Conservation (phyloP, 2,797 vertebrate species). For the Lacerta agilis region DNA sequence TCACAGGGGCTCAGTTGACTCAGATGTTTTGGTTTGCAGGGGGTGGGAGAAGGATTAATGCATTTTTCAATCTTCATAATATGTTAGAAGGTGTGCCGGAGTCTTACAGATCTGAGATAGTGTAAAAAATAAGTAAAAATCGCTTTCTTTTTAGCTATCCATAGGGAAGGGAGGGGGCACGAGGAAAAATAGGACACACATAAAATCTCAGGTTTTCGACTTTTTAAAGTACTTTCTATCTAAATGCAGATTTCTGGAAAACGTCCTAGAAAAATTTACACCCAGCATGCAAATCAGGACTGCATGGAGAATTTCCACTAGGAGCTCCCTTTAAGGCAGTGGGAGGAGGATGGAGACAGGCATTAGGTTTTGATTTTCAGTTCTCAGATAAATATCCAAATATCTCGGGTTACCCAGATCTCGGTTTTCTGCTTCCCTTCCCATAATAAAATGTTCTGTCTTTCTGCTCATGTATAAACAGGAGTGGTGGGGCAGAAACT, state of each 20-base stretch:
- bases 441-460: neutral
- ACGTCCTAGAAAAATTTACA: slow-evolving; percentile 63
- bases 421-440: neutral
- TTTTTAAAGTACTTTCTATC: slow-evolving; percentile 68
- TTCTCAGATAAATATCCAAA: neutral
- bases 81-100: slow-evolving; percentile 42
- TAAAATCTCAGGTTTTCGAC: slow-evolving; percentile 65
- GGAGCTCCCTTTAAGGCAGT: neutral
- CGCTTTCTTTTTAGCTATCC: slow-evolving; percentile 38
- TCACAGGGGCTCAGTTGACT: slow-evolving; percentile 32
- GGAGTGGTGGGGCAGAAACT: too few relatives aligned
- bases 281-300: slow-evolving; percentile 55
- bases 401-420: fast-evolving
- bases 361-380: slow-evolving; percentile 25
- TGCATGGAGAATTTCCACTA: slow-evolving; percentile 40
- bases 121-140: slow-evolving; percentile 10
- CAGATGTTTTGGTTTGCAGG: slow-evolving; percentile 17
- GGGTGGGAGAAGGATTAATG: slow-evolving; percentile 42
- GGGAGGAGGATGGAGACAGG: neutral
- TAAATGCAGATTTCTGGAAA: slow-evolving; percentile 78
- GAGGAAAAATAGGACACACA: slow-evolving; percentile 48
- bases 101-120: slow-evolving; percentile 45
- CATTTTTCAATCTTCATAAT: slow-evolving; percentile 48
- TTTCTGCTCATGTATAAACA: slow-evolving; percentile 17
- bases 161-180: neutral